Conservation (phyloP, 92 coral and sea anemone species). For the Bergia puertoricense region DNA sequence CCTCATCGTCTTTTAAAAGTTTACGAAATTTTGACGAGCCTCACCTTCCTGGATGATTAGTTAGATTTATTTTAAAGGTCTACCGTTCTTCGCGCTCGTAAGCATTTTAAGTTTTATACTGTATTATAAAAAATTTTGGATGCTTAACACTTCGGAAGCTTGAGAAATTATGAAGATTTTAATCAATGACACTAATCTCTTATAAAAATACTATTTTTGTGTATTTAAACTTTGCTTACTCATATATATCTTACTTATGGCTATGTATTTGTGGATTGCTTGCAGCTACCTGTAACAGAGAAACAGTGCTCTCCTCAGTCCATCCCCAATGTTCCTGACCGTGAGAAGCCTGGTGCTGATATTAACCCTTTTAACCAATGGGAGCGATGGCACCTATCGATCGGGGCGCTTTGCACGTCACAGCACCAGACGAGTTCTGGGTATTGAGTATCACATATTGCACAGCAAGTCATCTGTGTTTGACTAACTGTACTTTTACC, state of each 20-base stretch:
- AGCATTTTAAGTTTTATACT: no score
- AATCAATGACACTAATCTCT: no score
- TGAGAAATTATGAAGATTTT: no score
- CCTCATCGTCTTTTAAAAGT: no score
- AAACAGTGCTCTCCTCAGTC: not conserved
- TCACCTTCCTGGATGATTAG: no score
- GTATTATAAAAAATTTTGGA: no score
- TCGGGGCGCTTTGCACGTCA: slow-evolving; percentile 24
- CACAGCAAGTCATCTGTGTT: not conserved
- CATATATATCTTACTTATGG: not conserved
- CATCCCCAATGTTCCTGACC: not conserved
- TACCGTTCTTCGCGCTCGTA: no score
- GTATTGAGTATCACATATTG: not conserved
- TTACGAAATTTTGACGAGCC: no score
- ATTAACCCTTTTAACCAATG: not conserved
- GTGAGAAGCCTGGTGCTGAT: slow-evolving; percentile 18
- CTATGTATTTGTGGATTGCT: not conserved
- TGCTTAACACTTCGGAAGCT: no score
- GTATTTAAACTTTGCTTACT: not conserved
- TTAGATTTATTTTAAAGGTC: no score
- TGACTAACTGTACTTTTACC: no score
- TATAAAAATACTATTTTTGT: not conserved
- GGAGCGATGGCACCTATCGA: not conserved
- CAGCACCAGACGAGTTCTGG: slow-evolving; percentile 33
- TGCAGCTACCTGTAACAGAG: not conserved